Evolutionary conservation across 2,113 vertebrate genomes (phyloP).

Genomic region (Gobiocypris rarus): DNA sequence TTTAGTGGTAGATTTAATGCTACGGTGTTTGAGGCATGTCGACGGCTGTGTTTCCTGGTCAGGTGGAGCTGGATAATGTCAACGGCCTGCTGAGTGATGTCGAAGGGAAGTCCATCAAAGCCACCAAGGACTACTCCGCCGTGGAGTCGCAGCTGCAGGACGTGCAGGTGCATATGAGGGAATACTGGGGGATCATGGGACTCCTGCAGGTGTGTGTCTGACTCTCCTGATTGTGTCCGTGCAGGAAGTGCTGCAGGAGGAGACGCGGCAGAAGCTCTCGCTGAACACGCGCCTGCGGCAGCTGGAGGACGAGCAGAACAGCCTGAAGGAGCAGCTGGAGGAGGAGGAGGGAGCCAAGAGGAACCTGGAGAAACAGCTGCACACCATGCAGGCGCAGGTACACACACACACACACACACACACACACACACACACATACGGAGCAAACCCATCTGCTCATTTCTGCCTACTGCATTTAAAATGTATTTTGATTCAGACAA

Average conservation of each 20-base stretch:
- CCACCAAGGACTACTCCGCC: conserved; percentile 88
- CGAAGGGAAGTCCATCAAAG: conserved; percentile 93
- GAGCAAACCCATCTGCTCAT: too few relatives aligned
- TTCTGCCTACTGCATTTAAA: too few relatives aligned
- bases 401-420: not conserved
- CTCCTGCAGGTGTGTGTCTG: too few relatives aligned
- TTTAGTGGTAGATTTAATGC: too few relatives aligned
- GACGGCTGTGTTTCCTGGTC: not conserved
- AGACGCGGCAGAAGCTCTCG: conserved; percentile 93
- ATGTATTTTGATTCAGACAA: too few relatives aligned
- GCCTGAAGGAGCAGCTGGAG: conserved; percentile 90
- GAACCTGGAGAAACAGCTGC: conserved; percentile 90
- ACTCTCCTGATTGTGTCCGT: not conserved
- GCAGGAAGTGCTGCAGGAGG: conserved; percentile 94
- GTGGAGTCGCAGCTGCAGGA: conserved; percentile 97
- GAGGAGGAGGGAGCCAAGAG: conserved; percentile 93
- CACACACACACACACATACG: too few relatives aligned
- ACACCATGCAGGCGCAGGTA: conserved; percentile 87
- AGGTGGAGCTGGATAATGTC: conserved; percentile 91
- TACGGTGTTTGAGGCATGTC: too few relatives aligned
- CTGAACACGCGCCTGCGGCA: conserved; percentile 88
- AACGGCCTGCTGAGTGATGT: conserved; percentile 83
- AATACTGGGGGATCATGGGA: too few relatives aligned
- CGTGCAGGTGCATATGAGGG: conserved; percentile 82
- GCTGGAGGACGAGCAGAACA: conserved; percentile 91